Conservation (phyloP, 2,113 vertebrate genomes). For the Micromys minutus region DNA sequence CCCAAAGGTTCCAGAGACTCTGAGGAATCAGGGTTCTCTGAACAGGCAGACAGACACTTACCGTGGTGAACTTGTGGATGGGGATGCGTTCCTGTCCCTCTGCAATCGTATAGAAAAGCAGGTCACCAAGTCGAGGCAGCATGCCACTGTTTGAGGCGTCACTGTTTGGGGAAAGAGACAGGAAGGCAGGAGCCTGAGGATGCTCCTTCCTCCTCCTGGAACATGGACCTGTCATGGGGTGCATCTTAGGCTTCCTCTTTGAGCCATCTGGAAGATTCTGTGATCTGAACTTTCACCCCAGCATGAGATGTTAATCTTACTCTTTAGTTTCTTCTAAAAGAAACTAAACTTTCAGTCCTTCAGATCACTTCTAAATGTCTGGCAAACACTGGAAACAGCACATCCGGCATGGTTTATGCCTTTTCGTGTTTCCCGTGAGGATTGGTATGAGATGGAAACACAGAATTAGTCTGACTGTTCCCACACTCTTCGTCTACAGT, state of each 20-base stretch:
- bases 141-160: constrained; percentile 76
- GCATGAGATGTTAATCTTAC: neutral
- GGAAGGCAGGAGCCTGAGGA: constrained; percentile 53
- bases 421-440: neutral
- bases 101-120: constrained; percentile 93
- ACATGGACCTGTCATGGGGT: neutral
- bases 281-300: neutral
- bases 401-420: neutral
- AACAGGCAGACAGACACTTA: constrained; percentile 78
- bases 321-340: constrained; percentile 35
- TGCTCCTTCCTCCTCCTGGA: neutral
- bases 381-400: neutral
- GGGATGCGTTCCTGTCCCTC: constrained; percentile 90
- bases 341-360: constrained; percentile 11
- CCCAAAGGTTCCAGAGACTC: neutral
- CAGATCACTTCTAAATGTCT: constrained; percentile 27
- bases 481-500: neutral
- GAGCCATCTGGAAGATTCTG: neutral
- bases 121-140: constrained; percentile 87
- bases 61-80: constrained; percentile 88
- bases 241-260: neutral
- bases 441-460: neutral
- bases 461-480: neutral
- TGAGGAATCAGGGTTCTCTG: neutral
- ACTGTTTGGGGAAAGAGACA: constrained; percentile 76